phyloP scores from a whole-genome alignment of 2,888 invertebrate species.

The Ischnus inquisitorius region DNA sequence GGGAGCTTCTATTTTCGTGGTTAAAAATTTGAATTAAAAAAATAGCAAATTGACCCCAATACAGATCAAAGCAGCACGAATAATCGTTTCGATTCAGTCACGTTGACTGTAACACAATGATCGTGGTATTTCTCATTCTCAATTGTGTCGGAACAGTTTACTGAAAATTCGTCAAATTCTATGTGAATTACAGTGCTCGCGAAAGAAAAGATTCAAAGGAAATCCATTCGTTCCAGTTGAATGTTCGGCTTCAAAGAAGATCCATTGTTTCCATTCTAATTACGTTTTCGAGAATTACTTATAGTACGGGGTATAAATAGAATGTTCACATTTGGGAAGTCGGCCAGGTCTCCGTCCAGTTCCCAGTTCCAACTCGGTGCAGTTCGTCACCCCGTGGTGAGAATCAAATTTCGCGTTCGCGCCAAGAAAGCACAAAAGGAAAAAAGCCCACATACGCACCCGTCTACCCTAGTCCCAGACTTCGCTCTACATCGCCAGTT shows the following conservation, averaged over 20 bases:
- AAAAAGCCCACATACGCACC: slow-evolving; percentile 13
- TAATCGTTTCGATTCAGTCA: background rate
- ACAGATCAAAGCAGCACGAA: background rate
- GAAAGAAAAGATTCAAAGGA: background rate
- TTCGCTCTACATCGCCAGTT: background rate
- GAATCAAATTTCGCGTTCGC: slow-evolving; percentile 58
- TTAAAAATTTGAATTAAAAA: background rate
- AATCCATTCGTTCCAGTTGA: slow-evolving; percentile 12
- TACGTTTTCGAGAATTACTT: slow-evolving; percentile 42
- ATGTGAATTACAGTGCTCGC: background rate
- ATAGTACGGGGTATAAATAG: slow-evolving; percentile 54
- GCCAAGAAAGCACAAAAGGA: slow-evolving; percentile 40
- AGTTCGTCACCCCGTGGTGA: slow-evolving; percentile 65
- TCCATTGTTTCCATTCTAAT: slow-evolving; percentile 47
- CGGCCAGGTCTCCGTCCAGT: slow-evolving; percentile 54
- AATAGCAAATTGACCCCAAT: background rate
- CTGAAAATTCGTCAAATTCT: background rate
- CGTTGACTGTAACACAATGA: background rate
- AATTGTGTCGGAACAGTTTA: background rate
- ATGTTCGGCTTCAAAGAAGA: slow-evolving; percentile 1
- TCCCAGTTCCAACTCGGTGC: slow-evolving; percentile 55
- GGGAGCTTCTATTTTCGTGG: background rate
- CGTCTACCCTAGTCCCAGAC: background rate
- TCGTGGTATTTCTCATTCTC: background rate
- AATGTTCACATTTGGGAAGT: slow-evolving; percentile 59